A percentile compares a stretch with the other conserved stretches of the same genome.
Evolutionary conservation across 2,113 vertebrate species (phyloP).

Genomic region (Pristiophorus japonicus): DNA sequence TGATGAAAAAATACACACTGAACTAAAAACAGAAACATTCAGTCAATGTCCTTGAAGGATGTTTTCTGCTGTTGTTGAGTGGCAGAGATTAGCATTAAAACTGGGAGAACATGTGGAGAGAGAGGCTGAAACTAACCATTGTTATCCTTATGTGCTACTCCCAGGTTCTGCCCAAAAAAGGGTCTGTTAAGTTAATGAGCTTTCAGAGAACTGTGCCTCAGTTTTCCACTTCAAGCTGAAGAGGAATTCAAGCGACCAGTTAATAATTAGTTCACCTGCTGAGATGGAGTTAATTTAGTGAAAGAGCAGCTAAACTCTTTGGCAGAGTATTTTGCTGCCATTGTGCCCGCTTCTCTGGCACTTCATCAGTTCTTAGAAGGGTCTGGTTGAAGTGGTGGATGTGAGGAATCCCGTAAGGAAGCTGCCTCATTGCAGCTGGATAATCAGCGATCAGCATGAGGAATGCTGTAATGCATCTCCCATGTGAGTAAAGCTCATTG

Average conservation of each 20-base stretch:
- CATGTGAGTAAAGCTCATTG: background rate
- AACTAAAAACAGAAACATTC: background rate
- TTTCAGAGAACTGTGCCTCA: background rate
- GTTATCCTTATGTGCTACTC: background rate
- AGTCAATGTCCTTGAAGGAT: background rate
- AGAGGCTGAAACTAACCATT: background rate
- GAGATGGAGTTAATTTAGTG: background rate
- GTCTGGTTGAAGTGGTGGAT: background rate
- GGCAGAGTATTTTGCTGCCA: background rate
- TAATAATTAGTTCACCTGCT: slow-evolving; percentile 9
- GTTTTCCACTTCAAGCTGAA: background rate
- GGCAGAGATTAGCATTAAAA: background rate
- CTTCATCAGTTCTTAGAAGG: background rate
- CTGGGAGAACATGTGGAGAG: background rate
- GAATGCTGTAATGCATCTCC: background rate
- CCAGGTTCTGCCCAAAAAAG: background rate
- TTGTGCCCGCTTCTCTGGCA: background rate
- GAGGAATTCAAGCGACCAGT: background rate
- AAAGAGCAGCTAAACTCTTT: background rate
- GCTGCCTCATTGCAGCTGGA: background rate
- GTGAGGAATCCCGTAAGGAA: background rate
- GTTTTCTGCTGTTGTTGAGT: background rate
- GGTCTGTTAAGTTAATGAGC: background rate
- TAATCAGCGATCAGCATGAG: background rate
- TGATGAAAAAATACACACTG: background rate